Evolutionary conservation across 2,888 invertebrate genomes (phyloP).

Genomic region (Scelioninae gen. 2): DNA sequence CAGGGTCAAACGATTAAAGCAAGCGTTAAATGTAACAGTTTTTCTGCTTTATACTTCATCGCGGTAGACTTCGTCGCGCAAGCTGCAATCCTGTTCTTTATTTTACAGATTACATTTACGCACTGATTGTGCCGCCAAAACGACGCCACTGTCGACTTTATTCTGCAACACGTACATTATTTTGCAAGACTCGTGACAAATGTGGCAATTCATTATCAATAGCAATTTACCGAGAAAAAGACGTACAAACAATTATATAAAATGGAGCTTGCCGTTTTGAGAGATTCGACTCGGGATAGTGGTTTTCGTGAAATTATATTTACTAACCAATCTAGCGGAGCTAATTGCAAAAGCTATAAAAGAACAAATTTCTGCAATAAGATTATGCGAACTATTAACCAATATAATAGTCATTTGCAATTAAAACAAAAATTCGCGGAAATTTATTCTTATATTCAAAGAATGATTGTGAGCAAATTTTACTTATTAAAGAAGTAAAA

Average conservation of each 20-base stretch:
- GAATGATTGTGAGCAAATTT: no score
- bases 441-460: no score
- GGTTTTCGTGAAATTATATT: neutral
- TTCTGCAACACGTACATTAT: constrained; percentile 39
- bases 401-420: no score
- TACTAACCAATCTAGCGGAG: neutral
- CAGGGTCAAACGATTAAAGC: constrained; percentile 56
- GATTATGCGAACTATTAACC: no score
- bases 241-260: constrained; percentile 43
- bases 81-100: constrained; percentile 41
- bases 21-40: constrained; percentile 57
- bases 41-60: constrained; percentile 36
- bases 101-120: constrained; percentile 47
- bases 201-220: constrained; percentile 51
- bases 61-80: constrained; percentile 13
- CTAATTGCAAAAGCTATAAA: no score
- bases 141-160: constrained; percentile 37
- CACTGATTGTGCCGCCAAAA: constrained; percentile 52
- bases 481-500: no score
- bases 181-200: constrained; percentile 51
- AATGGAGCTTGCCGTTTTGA: constrained; percentile 13
- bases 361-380: no score
- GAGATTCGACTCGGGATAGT: neutral
- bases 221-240: constrained; percentile 44
- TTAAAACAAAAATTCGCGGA: no score